Evolutionary conservation across 1,140 invertebrate genomes (phyloP), one percentile per base, ranked within the genome.

Genomic region (Steinernema feltiae): DNA sequence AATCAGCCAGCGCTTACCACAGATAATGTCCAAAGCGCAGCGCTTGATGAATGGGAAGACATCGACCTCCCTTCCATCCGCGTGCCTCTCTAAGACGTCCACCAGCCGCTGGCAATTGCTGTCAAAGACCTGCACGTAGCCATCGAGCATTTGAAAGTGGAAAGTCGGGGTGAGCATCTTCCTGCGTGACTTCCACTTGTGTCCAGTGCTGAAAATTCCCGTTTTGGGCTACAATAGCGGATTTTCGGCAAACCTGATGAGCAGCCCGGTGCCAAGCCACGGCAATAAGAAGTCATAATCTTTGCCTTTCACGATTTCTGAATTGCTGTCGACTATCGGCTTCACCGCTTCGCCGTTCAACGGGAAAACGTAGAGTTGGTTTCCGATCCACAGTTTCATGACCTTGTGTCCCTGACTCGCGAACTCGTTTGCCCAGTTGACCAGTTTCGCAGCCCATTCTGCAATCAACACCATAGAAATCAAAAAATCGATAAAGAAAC

Each of bases 131-230:
- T 91, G 90, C 73, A 91, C 90, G 82, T 93, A 93, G 71, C 87
- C 85, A 70, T 87, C 74, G 30, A 88, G 77, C 53, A 88, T 87
- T 53, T 85, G 83, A 77, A 88, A 93, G 87, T 94, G 93, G 86
- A 95, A 95, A 0, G 93, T 91, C 30, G 93, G 93, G 0, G 93
- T 95, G 7, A 95, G 91, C 83, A 95, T 90, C 87, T 94, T 93
- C 73, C 93, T 88, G 17, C 92, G 87, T 0, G 84, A 80, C 72
- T 90, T 90, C 93, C 93, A 95, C 87, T 93, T 93, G 12, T 87
- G 85, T 69, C 92, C 92, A 76, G 89, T 90, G 73, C 89, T 91
- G 12, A 88, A 90, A 78, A 76, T 77, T 71, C 69, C 15, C 1
- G 30, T 15, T 24, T 21, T 32, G 21, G 12, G 70, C 15, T 41